Percentiles rank a stretch among this genome's conserved stretches.
These are phyloP conservation scores for Glaucomys volans DNA, from an alignment of 2,113 vertebrate species.

Conservation along the genomic window DNA sequence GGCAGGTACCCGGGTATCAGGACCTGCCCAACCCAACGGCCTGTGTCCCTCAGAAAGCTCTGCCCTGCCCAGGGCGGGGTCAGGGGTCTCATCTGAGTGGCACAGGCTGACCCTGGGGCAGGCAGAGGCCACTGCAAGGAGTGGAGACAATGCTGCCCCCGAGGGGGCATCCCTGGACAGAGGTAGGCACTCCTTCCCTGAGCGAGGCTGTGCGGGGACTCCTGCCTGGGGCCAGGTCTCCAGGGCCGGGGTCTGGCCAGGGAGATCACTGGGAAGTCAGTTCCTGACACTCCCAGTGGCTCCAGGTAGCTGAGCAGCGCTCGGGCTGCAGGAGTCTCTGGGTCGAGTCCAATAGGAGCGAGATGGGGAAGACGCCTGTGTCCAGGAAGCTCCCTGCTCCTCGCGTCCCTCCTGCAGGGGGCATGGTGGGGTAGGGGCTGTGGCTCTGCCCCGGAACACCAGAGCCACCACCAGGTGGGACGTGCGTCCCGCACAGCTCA, in stretches of 20 bases:
- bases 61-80: background rate
- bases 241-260: rapidly evolving
- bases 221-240: background rate
- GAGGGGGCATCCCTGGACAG: too few species aligned
- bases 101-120: too few species aligned
- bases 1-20: background rate
- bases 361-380: rapidly evolving
- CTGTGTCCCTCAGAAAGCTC: background rate
- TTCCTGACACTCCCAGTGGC: rapidly evolving
- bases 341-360: rapidly evolving
- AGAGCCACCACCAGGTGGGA: rapidly evolving
- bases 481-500: background rate
- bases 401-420: background rate
- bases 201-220: rapidly evolving
- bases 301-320: rapidly evolving
- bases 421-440: rapidly evolving
- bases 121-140: too few species aligned
- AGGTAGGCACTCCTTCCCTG: too few species aligned
- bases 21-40: rapidly evolving
- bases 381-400: background rate
- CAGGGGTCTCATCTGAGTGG: background rate
- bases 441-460: rapidly evolving
- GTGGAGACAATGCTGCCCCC: too few species aligned
- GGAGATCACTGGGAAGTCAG: rapidly evolving
- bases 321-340: background rate